Base-by-base conservation (phyloP, 2,797 vertebrate genomes). In the Fistularia tabacaria region DNA sequence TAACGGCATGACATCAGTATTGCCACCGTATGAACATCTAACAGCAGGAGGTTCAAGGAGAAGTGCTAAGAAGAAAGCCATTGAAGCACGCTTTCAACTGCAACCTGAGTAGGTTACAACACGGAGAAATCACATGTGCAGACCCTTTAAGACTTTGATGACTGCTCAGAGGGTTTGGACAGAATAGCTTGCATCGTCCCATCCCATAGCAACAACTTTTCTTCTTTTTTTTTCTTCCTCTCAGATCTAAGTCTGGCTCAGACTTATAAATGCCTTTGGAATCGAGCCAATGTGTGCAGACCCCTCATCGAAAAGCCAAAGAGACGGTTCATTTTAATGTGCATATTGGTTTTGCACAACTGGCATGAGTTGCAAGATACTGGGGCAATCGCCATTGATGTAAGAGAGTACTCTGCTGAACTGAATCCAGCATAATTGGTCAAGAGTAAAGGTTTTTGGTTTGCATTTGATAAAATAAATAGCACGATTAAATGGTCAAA, bases 71-170 rank as follows among this genome's bases (percentile, higher is more conserved):
- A 81, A 57, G 73, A 62, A 37, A 64, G 59, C 67, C 59, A 50
- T 51, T 6, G 46, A 75, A 54, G 65, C 66, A 70, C 73, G 75
- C 79, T 69, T 77, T 77, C 72, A 82, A 61, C 63, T 78, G 85
- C 57, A 86, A 88, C 79, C 64, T 4, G 85, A 89, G 87, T 83
- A 86, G 85, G 85, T 85, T 86, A 82, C 59, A 71, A 60, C 53
- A 43, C 51, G 48, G 68, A 49, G 64, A 46, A 49, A 75, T 81
- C 77, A 81, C 81, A 84, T 80, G 82, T n/a, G 73, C 54, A 52
- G 50, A 66, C 60, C 55, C 57, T 71, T 74, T 13, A 57, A 75
- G 79, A 73, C 82, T 80, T 85, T 82, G 79, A 77, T 71, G 74
- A 62, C 42, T 9, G 54, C 66, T 71, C 57, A 49, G 5, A 25